Conservation (phyloP, 2,113 vertebrate species). For the Pelvicachromis taeniatus region DNA sequence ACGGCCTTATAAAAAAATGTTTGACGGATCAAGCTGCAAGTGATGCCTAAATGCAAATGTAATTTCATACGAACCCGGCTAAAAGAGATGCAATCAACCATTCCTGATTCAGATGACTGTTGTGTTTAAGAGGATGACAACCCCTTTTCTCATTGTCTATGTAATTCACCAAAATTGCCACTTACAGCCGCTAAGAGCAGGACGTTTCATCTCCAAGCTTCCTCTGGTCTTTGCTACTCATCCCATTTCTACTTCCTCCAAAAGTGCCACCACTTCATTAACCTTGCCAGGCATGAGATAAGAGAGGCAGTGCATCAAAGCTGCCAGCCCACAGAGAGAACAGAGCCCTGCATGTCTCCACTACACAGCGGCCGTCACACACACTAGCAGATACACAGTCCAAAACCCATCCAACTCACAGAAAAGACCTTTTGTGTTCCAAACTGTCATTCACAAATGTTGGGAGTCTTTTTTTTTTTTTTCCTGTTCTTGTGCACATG, state of each 20-base stretch:
- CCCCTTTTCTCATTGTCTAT: slow-evolving; percentile 75
- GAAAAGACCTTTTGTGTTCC: slow-evolving; percentile 57
- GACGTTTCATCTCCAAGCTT: slow-evolving; percentile 78
- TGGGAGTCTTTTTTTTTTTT: too few relatives aligned
- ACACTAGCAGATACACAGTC: slow-evolving; percentile 34
- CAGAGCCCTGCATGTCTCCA: slow-evolving; percentile 58
- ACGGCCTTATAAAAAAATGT: slow-evolving; percentile 39
- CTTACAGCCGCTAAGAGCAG: slow-evolving; percentile 75
- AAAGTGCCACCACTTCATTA: slow-evolving; percentile 82
- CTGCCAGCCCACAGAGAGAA: slow-evolving; percentile 71
- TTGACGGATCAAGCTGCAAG: slow-evolving; percentile 72
- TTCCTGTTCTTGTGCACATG: neutral
- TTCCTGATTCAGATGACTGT: slow-evolving; percentile 65
- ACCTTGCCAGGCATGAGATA: slow-evolving; percentile 78
- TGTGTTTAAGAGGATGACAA: slow-evolving; percentile 77
- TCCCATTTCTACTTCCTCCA: slow-evolving; percentile 77
- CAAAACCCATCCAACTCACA: slow-evolving; percentile 45
- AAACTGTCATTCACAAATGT: slow-evolving; percentile 45
- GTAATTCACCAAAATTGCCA: slow-evolving; percentile 81
- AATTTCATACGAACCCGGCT: slow-evolving; percentile 70
- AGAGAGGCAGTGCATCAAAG: slow-evolving; percentile 79
- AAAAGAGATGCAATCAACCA: slow-evolving; percentile 77
- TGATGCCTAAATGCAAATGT: slow-evolving; percentile 74
- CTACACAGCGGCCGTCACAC: slow-evolving; percentile 59
- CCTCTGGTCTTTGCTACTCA: slow-evolving; percentile 77